phyloP scores from a whole-genome alignment of 2,888 invertebrate species.

The Anagyrus pseudococci region DNA sequence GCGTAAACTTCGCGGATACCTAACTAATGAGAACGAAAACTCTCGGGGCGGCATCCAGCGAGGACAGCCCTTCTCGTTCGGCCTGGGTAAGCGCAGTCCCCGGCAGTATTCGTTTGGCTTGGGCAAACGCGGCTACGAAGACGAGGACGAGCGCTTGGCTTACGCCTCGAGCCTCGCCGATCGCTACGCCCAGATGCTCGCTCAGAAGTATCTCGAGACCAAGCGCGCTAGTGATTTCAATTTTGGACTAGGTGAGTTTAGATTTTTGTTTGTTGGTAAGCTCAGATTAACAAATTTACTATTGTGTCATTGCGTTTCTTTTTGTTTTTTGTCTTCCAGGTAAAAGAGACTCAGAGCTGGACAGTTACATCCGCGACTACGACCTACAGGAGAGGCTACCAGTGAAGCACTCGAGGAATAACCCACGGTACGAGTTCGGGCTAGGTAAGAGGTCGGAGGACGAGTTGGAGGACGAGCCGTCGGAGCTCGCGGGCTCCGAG shows the following conservation, averaged over 20 bases:
- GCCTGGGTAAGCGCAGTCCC: constrained; percentile 71
- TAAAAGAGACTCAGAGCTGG: constrained; percentile 17
- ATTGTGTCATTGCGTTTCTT: neutral
- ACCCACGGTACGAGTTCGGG: constrained; percentile 47
- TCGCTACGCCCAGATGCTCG: constrained; percentile 11
- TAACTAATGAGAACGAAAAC: too few species aligned
- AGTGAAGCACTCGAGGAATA: constrained; percentile 40
- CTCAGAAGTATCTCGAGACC: constrained; percentile 59
- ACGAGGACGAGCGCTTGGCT: constrained; percentile 1
- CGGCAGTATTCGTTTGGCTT: constrained; percentile 46
- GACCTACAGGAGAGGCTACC: constrained; percentile 40
- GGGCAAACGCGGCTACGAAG: constrained; percentile 47
- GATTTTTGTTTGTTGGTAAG: constrained; percentile 34
- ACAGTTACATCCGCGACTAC: neutral
- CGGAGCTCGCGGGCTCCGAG: constrained; percentile 27
- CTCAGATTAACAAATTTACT: neutral
- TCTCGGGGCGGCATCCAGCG: too few species aligned
- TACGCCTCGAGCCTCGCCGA: constrained; percentile 13
- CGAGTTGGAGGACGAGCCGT: constrained; percentile 38
- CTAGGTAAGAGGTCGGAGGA: constrained; percentile 48
- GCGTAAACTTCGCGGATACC: too few species aligned
- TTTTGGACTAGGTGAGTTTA: constrained; percentile 67
- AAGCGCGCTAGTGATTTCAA: constrained; percentile 68
- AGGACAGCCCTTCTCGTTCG: constrained; percentile 72
- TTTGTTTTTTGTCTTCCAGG: constrained; percentile 5